Percentiles rank a stretch among this genome's conserved stretches.
Evolutionary conservation across 2,113 vertebrate species (phyloP).

Genomic region (Cyanocitta stelleri): DNA sequence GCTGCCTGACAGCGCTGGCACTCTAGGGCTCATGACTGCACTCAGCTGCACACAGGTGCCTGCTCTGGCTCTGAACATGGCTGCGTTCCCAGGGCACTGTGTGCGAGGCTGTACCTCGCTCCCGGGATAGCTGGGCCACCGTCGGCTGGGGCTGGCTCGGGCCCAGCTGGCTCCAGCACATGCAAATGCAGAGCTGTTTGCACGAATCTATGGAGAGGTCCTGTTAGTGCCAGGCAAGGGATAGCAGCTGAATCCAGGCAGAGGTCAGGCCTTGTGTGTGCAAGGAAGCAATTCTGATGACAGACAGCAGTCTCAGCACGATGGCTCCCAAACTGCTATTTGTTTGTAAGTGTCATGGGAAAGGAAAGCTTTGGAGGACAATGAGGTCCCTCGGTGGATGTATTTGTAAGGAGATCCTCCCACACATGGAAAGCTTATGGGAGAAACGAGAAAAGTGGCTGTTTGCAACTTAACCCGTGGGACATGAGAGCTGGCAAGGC

Average conservation of each 20-base stretch:
- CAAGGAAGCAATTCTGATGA: background rate
- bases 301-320: rapidly evolving
- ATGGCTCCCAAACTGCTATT: background rate
- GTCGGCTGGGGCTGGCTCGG: rapidly evolving
- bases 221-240: background rate
- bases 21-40: background rate
- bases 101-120: rapidly evolving
- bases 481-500: background rate
- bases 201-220: rapidly evolving
- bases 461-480: conserved; percentile 34
- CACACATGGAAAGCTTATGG: conserved; percentile 9
- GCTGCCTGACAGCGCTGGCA: rapidly evolving
- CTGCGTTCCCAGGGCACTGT: rapidly evolving
- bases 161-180: background rate
- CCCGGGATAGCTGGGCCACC: rapidly evolving
- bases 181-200: background rate
- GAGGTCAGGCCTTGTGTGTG: rapidly evolving
- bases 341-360: background rate
- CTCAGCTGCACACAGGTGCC: background rate
- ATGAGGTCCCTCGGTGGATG: background rate
- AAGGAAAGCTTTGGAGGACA: background rate
- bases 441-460: conserved; percentile 1
- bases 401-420: conserved; percentile 10
- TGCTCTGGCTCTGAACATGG: background rate
- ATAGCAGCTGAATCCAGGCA: background rate